These are phyloP conservation scores for Antedon mediterranea DNA, from an alignment of 53 echinoderm and acorn worm genomes.

Conservation along the genomic window DNA sequence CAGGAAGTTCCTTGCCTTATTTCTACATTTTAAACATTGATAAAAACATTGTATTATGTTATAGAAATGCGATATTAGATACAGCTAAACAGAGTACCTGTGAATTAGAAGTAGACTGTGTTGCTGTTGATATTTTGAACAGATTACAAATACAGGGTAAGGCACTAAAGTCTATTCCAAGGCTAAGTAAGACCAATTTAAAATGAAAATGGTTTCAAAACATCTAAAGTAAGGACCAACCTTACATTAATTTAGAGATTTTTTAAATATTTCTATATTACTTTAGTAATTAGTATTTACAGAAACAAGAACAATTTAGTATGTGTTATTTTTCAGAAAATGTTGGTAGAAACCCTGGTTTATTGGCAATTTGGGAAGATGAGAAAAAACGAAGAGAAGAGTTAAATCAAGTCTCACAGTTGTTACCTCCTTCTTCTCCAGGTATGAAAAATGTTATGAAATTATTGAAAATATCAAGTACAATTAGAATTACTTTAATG, in stretches of 20 bases:
- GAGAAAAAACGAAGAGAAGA: constrained; percentile 67
- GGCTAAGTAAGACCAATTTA: no score
- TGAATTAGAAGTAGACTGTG: constrained; percentile 86
- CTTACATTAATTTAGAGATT: no score
- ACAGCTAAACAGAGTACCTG: constrained; percentile 56
- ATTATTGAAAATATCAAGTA: no score
- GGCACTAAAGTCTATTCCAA: background rate
- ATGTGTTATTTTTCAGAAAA: constrained; percentile 23
- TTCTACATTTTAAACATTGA: no score
- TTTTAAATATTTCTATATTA: no score
- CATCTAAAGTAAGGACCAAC: no score
- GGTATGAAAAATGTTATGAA: constrained; percentile 10
- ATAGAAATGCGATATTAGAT: background rate
- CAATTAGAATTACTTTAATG: no score
- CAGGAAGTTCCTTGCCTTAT: no score
- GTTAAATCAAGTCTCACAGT: constrained; percentile 51
- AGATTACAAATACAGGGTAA: constrained; percentile 80
- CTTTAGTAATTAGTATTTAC: no score
- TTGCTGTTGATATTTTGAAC: constrained; percentile 82
- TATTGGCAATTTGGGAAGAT: constrained; percentile 92
- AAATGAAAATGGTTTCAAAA: no score
- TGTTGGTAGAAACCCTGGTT: constrained; percentile 71
- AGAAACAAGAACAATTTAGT: background rate
- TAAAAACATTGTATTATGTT: no score
- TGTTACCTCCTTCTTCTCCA: constrained; percentile 76